These are phyloP conservation scores for Propithecus perrieri DNA, from an alignment of 2,797 vertebrate genomes.

Conservation along the genomic window DNA sequence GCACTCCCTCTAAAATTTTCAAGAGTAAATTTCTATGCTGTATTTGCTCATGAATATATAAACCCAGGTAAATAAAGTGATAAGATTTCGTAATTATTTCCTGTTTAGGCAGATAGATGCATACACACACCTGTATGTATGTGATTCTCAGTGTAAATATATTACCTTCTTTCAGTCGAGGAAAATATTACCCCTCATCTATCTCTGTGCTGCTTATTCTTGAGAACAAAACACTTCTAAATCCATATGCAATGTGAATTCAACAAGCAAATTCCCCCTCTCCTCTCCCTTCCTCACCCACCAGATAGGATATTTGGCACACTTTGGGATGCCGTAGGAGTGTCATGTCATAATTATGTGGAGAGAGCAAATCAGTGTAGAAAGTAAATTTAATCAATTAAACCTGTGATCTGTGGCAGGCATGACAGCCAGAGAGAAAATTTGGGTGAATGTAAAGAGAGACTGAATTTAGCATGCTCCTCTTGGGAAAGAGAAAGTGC, in stretches of 20 bases:
- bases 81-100: neutral
- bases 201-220: neutral
- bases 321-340: neutral
- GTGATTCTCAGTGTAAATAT: neutral
- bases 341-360: neutral
- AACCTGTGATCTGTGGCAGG: neutral
- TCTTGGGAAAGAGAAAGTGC: neutral
- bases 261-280: neutral
- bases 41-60: conserved; percentile 9
- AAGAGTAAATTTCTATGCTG: neutral
- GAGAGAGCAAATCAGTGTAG: neutral
- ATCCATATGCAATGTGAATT: neutral
- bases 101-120: neutral
- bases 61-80: neutral
- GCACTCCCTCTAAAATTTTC: neutral
- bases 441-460: neutral
- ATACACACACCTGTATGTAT: no score
- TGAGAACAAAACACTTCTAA: neutral
- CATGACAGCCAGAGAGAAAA: neutral
- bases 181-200: neutral
- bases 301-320: neutral
- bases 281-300: neutral
- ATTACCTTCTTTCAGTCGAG: neutral
- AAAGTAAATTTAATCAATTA: neutral
- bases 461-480: neutral